Percentiles rank a stretch among this genome's conserved stretches.
Conservation (phyloP, 2,113 vertebrate species). For the Sebastes schlegelii region DNA sequence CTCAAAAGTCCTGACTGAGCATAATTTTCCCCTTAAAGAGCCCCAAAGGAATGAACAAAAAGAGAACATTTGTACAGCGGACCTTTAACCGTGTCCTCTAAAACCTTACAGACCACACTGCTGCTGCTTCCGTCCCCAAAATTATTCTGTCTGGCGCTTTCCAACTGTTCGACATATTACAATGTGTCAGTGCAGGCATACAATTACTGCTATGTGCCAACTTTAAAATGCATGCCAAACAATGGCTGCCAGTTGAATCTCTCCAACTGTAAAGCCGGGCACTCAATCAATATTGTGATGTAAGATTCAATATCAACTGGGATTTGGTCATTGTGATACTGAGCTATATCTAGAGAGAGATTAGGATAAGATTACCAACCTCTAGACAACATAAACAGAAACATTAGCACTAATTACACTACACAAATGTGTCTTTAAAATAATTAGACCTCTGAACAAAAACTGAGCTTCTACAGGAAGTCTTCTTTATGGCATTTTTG, state of each 20-base stretch:
- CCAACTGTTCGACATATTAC: background rate
- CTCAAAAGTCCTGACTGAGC: constrained; percentile 48
- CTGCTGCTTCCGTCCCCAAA: background rate
- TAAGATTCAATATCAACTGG: background rate
- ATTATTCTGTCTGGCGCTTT: background rate
- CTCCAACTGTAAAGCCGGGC: background rate
- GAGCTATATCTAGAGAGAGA: background rate
- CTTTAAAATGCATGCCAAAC: background rate
- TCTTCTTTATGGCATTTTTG: background rate
- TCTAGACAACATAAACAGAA: background rate
- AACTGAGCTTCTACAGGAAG: background rate
- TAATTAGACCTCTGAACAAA: background rate
- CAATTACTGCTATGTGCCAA: background rate
- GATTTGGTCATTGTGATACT: background rate
- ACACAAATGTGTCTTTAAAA: background rate
- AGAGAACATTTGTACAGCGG: constrained; percentile 14
- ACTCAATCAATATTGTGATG: background rate
- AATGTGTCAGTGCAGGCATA: background rate
- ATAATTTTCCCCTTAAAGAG: constrained; percentile 38
- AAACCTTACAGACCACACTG: background rate
- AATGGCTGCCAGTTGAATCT: background rate
- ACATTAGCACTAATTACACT: background rate
- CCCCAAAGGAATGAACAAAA: constrained; percentile 34
- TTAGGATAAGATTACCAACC: background rate
- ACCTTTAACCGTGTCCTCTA: background rate